phyloP scores from a whole-genome alignment of 2,797 vertebrate species.

The Cyclopterus lumpus region DNA sequence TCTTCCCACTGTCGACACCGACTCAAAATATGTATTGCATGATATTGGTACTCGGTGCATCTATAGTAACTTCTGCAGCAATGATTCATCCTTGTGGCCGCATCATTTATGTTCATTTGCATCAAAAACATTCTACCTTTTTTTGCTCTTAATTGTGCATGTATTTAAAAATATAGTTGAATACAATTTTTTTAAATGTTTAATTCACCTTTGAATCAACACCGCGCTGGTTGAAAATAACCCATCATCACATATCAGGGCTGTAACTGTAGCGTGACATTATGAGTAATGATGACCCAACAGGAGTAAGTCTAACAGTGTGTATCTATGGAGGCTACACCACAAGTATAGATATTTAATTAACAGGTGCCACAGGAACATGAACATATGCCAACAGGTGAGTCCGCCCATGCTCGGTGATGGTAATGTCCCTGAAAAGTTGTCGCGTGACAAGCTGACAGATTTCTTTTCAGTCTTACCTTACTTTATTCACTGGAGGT shows the following conservation, averaged over 20 bases:
- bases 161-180: neutral
- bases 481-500: neutral
- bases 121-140: neutral
- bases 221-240: neutral
- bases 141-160: neutral
- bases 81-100: neutral
- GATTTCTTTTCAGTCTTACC: conserved; percentile 14
- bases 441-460: neutral
- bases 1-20: neutral
- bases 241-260: neutral
- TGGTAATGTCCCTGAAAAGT: conserved; percentile 30
- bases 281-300: neutral
- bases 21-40: neutral
- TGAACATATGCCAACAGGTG: neutral
- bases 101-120: neutral
- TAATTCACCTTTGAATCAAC: neutral
- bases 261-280: neutral
- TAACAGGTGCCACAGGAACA: neutral
- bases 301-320: no score
- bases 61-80: neutral
- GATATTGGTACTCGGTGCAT: neutral
- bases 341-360: neutral
- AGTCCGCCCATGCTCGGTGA: neutral
- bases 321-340: no score
- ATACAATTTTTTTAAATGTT: neutral